Base-by-base conservation (phyloP, 2,888 invertebrate species). In the Aphidoletes aphidimyza region DNA sequence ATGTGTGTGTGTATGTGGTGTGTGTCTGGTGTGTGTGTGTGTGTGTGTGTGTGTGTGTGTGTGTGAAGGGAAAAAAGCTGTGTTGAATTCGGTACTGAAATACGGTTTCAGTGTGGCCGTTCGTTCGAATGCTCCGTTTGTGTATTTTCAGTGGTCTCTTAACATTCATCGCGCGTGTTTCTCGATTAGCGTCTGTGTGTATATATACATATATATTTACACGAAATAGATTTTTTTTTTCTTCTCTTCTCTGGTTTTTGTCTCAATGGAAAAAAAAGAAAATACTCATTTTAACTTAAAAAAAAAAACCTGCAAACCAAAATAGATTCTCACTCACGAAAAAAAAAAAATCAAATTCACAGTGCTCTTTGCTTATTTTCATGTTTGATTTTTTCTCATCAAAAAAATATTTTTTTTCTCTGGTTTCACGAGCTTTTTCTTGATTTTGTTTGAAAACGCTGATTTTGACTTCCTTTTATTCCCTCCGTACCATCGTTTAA, bases 91-190 rank as follows among this genome's bases (percentile, higher is more conserved):
- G 26, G 3, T 34, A 30, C 69, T 69, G 30, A 9, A 34, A n/a
- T n/a, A n/a, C n/a, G n/a, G n/a, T n/a, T n/a, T n/a, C 3, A 14
- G 34, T 30, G 34, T 69, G 30, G 69, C 69, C 69, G 69, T 69
- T 69, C 69, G n/a, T 26, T 69, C 26, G 22, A 30, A 69, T 69
- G 26, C 69, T 69, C 34, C 69, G 69, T 69, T 30, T 14, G n/a
- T 19, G 30, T 69, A 30, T 69, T 69, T 69, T 69, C 34, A 69
- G 69, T 69, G 69, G 69, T 30, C 69, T 69, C 69, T 69, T 69
- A 69, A 30, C 69, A 69, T 69, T 69, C 69, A 30, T 69, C 69
- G 69, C 69, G 69, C 69, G 69, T 69, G 69, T 69, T 69, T 69
- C 69, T 69, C 69, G 69, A 30, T 69, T 69, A 30, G 69, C 69